Evolutionary conservation across 2,113 vertebrate genomes (phyloP).

Genomic region (Ageneiosus marmoratus): DNA sequence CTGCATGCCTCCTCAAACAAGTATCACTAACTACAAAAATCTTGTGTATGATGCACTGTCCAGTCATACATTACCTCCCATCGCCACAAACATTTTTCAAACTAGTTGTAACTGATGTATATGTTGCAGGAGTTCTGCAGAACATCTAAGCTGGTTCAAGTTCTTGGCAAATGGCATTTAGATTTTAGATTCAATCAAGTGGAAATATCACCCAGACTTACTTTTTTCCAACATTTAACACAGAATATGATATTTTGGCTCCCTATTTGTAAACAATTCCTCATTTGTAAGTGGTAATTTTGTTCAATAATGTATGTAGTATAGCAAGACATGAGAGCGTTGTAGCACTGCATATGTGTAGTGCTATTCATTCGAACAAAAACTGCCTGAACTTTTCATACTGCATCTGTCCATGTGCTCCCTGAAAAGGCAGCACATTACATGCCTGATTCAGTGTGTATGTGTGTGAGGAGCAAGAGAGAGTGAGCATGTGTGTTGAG

Average conservation of each 20-base stretch:
- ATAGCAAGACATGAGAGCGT: not conserved
- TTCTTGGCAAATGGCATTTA: not conserved
- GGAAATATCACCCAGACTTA: not conserved
- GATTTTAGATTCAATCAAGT: not conserved
- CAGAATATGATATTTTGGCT: not conserved
- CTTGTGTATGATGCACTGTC: not conserved
- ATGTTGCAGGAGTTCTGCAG: not conserved
- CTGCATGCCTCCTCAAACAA: not conserved
- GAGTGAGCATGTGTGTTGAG: constrained; percentile 43
- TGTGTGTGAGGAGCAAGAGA: constrained; percentile 40
- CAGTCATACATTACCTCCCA: no score
- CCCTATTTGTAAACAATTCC: not conserved
- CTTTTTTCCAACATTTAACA: not conserved
- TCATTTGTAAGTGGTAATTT: not conserved
- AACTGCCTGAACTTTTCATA: constrained; percentile 43
- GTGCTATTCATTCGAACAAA: constrained; percentile 38
- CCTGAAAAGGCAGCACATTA: constrained; percentile 63
- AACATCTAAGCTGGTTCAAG: not conserved
- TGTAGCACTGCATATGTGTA: not conserved
- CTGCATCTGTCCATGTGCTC: constrained; percentile 60
- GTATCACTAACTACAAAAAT: not conserved
- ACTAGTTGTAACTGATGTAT: not conserved
- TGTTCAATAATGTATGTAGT: not conserved
- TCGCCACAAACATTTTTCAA: no score
- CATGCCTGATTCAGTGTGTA: constrained; percentile 67